Percentiles rank a stretch among this genome's conserved stretches.
phyloP scores from a whole-genome alignment of 2,113 vertebrate species.

The Aegithalos caudatus region DNA sequence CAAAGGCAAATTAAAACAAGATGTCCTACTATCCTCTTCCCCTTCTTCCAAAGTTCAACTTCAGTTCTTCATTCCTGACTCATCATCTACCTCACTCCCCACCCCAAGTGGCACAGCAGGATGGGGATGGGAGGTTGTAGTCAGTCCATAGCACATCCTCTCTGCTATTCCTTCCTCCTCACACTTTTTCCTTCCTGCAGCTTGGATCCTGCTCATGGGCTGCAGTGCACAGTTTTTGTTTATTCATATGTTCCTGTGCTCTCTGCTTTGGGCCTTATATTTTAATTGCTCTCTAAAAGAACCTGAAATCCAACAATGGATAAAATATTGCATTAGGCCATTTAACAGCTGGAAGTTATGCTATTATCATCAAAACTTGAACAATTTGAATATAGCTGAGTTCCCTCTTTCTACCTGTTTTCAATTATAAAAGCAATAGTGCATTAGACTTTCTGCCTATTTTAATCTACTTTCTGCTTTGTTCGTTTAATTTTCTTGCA shows the following conservation, averaged over 20 bases:
- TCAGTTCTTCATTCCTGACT: not conserved
- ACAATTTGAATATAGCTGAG: not conserved
- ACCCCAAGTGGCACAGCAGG: fast-evolving
- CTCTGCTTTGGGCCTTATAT: not conserved
- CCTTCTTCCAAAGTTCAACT: not conserved
- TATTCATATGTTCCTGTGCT: not conserved
- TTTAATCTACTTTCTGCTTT: not conserved
- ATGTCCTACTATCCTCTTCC: not conserved
- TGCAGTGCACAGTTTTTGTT: not conserved
- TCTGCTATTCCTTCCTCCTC: not conserved
- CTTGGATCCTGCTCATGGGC: not conserved
- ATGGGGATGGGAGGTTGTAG: not conserved
- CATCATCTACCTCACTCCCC: not conserved
- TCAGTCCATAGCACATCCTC: not conserved
- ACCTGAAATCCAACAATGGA: not conserved
- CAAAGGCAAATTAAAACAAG: not conserved
- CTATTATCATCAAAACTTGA: not conserved
- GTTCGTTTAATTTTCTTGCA: not conserved
- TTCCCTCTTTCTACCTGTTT: not conserved
- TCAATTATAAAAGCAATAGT: not conserved
- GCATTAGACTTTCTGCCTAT: not conserved
- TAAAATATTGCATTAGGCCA: not conserved
- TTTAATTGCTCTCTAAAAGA: not conserved
- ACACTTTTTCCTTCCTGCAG: not conserved
- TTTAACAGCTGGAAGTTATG: not conserved